Evolutionary conservation across 2,888 invertebrate genomes (phyloP), one percentile per base, ranked within the genome.

Genomic region (Napeogenes inachia): DNA sequence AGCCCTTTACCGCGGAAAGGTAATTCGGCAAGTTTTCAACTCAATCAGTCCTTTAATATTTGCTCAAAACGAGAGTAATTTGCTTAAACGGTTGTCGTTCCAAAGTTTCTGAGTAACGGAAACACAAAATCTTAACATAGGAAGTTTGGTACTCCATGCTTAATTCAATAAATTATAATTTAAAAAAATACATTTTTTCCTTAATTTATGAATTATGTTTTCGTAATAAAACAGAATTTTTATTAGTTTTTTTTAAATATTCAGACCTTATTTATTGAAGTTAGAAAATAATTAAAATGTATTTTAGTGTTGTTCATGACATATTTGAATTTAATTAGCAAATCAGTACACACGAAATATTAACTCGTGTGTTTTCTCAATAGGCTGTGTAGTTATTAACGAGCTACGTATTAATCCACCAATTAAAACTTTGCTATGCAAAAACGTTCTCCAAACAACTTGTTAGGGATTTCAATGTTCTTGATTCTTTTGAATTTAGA

Each of bases 11-110:
- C 66, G 61, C 63, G 64, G 62, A 54, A 60, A 64, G 66, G 64
- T 68, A 68, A 68, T 68, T 66, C 64, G 57, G 57, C 74, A 79
- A 86, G 79, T 85, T 85, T 74, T 74, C 76, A 81, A 84, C 83
- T 83, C 79, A 80, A 85, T 84, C 80, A 79, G 73, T 70, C 75
- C 75, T 77, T 76, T 80, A 76, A 81, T 81, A 81, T 84, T 80
- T 77, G 78, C 73, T 79, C 79, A 78, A 81, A 84, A 81, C 73
- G 75, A 78, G 79, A 82, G 78, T 82, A 80, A 81, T 79, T 81
- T 75, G 71, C 75, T 77, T 80, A 79, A 81, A 80, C 74, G 76
- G 73, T 79, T 80, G 75, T 73, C 74, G 64, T 66, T 68, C 57
- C 61, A 64, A 67, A 62, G 58, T 67, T 68, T 66, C 64, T 63